Evolutionary conservation across 2,797 vertebrate species (phyloP), one percentile per base, ranked within the genome.

Genomic region (Corythornis leucogaster): DNA sequence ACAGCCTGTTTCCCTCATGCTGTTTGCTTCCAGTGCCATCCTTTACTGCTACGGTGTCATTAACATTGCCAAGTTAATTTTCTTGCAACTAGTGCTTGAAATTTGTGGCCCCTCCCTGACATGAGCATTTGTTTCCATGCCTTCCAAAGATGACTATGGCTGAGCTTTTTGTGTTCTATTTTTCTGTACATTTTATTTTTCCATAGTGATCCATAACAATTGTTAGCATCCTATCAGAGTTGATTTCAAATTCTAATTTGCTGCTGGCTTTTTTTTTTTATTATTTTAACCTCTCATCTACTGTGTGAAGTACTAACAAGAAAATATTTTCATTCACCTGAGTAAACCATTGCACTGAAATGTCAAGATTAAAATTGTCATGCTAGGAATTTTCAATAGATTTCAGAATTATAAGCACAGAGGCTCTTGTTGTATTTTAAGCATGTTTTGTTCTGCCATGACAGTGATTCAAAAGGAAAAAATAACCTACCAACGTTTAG

Each of bases 21-120:
- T 92, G 80, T 95, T 97, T 96, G 95, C 96, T 97, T 94, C 74
- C 96, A 89, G 83, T 96, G 94, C 96, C 96, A 98, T 97, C 94
- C 84, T 95, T 95, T 89, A 87, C 88, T 91, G 95, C 97, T 97
- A 64, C 96, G 76, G 95, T 96, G 95, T 96, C 97, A 95, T 96
- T 98, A 97, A 96, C 96, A 96, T 94, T 92, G 90, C 94, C 82
- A 91, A 95, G 91, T 96, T 93, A 78, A 77, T 96, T 91, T 96
- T 91, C 94, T 94, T 95, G 71, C 89, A 94, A 75, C 76, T 94
- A 92, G 90, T 96, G 91, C 96, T 96, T 94, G 93, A 94, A 93
- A 95, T 95, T 96, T 45, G 61, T 90, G 68, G 53, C 59, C 75
- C 38, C 33, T 93, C 40, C 9, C 5, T 90, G 92, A 58, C 77